A percentile compares a stretch with the other conserved stretches of the same genome.
These are phyloP conservation scores for Mus musculus DNA, from an alignment of 2,113 vertebrate genomes.

Conservation along the genomic window GRCm39 chr14:82099001-82099500, in stretches of 20 bases:
- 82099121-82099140: background rate
- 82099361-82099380: background rate
- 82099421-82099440: background rate
- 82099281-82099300: background rate
- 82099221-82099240: constrained; percentile 20
- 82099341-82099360: background rate
- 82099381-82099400: no score
- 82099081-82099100: background rate
- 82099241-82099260: constrained; percentile 6
- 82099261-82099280: background rate
- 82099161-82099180: background rate
- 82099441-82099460: background rate
- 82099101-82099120: background rate
- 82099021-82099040: no score
- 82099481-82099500: background rate
- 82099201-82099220: background rate
- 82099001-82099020: no score
- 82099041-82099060: no score
- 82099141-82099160: background rate
- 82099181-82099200: background rate
- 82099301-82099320: background rate
- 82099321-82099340: background rate
- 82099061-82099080: background rate
- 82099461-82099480: background rate
- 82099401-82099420: background rate